Conservation (phyloP, 2,113 vertebrate species). For the Carettochelys insculpta region DNA sequence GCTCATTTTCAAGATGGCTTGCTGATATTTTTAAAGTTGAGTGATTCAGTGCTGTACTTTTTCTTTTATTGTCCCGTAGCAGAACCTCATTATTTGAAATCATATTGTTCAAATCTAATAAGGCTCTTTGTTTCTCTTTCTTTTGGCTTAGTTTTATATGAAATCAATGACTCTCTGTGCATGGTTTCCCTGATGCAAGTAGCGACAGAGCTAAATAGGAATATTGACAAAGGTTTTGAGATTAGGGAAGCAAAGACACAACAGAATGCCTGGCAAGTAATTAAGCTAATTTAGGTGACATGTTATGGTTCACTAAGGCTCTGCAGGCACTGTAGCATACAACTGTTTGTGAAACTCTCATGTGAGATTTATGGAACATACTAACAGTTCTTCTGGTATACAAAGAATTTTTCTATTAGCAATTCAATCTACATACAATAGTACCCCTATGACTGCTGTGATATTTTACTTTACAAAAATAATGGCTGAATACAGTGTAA, state of each 20-base stretch:
- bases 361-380: background rate
- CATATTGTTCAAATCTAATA: background rate
- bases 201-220: background rate
- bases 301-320: background rate
- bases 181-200: background rate
- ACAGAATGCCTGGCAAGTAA: conserved; percentile 17
- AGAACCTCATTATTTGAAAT: background rate
- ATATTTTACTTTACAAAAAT: background rate
- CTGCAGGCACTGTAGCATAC: background rate
- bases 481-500: background rate
- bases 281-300: background rate
- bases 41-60: background rate
- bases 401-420: background rate
- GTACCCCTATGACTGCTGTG: background rate
- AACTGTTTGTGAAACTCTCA: background rate
- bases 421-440: background rate
- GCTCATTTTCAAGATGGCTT: no score
- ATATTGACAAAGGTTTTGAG: background rate
- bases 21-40: background rate
- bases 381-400: background rate
- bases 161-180: background rate
- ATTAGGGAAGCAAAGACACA: background rate
- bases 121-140: background rate
- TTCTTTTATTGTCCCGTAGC: background rate
- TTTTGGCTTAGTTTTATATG: background rate